Percentiles rank a stretch among this genome's conserved stretches.
Evolutionary conservation across 2,113 vertebrate genomes (phyloP).

Genomic region (Pipa parva): DNA sequence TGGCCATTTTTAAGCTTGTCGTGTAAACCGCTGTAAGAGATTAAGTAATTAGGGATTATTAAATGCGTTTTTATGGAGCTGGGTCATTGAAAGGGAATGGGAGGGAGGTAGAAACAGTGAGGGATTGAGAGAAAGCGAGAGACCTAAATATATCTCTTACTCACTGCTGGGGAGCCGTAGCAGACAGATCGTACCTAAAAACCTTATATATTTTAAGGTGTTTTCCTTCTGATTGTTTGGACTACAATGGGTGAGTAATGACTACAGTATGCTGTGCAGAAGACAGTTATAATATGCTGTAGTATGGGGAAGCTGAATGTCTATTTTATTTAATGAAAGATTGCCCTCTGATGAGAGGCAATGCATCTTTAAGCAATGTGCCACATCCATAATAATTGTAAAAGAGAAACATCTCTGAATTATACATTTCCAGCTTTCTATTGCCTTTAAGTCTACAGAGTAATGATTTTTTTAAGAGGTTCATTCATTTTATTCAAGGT

Average conservation of each 20-base stretch:
- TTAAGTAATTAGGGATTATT: constrained; percentile 65
- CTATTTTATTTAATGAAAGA: too few species aligned
- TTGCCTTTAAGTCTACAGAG: too few species aligned
- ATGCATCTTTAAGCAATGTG: too few species aligned
- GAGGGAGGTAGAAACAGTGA: constrained; percentile 34
- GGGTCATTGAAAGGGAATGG: constrained; percentile 54
- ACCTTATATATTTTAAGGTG: constrained; percentile 25
- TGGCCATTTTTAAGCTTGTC: constrained; percentile 52
- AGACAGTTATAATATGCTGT: too few species aligned
- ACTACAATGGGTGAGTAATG: constrained; percentile 62
- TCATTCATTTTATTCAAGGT: too few species aligned
- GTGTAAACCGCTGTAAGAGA: constrained; percentile 49
- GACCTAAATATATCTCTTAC: constrained; percentile 39
- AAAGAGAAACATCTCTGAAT: too few species aligned
- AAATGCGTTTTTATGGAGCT: constrained; percentile 53
- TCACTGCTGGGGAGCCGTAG: constrained; percentile 49
- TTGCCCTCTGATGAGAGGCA: too few species aligned
- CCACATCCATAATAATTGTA: too few species aligned
- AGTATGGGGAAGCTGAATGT: too few species aligned
- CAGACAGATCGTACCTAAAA: constrained; percentile 46
- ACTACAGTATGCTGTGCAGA: too few species aligned
- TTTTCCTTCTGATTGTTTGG: constrained; percentile 45
- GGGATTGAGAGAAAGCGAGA: constrained; percentile 41
- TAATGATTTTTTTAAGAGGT: too few species aligned
- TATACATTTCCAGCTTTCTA: too few species aligned